Conservation (phyloP, 2,888 invertebrate species). For the Andrena minutula region DNA sequence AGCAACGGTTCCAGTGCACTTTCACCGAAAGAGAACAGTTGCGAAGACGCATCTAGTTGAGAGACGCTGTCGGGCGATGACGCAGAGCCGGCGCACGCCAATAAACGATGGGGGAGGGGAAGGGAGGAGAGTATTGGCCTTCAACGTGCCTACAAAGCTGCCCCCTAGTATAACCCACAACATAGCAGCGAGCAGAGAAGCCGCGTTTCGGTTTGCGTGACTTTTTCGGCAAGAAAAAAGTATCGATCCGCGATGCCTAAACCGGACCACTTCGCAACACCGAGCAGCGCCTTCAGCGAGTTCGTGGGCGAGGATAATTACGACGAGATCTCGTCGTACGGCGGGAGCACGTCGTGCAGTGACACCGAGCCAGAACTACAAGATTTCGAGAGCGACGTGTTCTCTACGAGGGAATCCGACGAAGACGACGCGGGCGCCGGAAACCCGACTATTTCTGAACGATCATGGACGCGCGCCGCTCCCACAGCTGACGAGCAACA, state of each 20-base stretch:
- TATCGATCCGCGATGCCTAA: not conserved
- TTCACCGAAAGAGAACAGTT: too few relatives aligned
- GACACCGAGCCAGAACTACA: slow-evolving; percentile 1
- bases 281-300: slow-evolving; percentile 3
- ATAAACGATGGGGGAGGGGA: not conserved
- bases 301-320: slow-evolving; percentile 2
- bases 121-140: not conserved
- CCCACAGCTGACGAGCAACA: not conserved
- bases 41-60: too few relatives aligned
- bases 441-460: slow-evolving; percentile 6
- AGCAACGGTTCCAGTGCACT: too few relatives aligned
- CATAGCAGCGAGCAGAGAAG: not conserved
- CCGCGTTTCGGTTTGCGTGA: not conserved
- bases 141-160: too few relatives aligned
- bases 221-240: not conserved
- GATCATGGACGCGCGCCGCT: not conserved
- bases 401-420: not conserved
- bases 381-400: slow-evolving; percentile 12
- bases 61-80: too few relatives aligned
- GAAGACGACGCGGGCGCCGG: not conserved
- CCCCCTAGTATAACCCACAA: not conserved
- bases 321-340: slow-evolving; percentile 7
- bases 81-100: not conserved
- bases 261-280: not conserved
- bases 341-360: not conserved